Evolutionary conservation across 2,113 vertebrate genomes (phyloP).

Genomic region (Macaca nemestrina): DNA sequence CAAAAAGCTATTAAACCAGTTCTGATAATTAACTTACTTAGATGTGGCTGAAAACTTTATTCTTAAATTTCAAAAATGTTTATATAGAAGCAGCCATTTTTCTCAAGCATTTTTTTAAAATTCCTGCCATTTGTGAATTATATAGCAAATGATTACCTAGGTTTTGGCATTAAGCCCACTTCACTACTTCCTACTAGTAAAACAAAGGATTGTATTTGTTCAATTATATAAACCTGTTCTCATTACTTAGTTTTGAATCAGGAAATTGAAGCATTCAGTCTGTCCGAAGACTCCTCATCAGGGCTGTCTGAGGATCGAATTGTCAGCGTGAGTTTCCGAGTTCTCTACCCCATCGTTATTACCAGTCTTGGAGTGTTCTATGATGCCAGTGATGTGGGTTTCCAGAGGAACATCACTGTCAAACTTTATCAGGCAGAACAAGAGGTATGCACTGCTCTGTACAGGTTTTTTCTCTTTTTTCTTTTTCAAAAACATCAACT

Average conservation of each 20-base stretch:
- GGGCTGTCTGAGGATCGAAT: slow-evolving; percentile 87
- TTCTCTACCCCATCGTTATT: slow-evolving; percentile 96
- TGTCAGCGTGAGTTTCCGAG: slow-evolving; percentile 94
- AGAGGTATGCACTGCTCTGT: slow-evolving; percentile 86
- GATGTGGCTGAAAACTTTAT: neutral
- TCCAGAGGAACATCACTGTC: slow-evolving; percentile 94
- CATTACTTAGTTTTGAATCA: slow-evolving; percentile 85
- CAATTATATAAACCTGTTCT: slow-evolving; percentile 33
- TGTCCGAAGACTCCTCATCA: slow-evolving; percentile 85
- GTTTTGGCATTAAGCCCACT: neutral
- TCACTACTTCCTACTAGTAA: neutral
- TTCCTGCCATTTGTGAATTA: neutral
- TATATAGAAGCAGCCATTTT: neutral
- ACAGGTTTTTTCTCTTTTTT: neutral
- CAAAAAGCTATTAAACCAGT: neutral
- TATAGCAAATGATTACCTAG: neutral
- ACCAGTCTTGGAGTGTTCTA: slow-evolving; percentile 95
- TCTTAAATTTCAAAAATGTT: slow-evolving; percentile 28
- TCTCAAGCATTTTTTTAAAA: neutral
- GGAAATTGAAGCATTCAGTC: slow-evolving; percentile 91
- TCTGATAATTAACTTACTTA: neutral
- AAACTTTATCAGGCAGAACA: slow-evolving; percentile 95
- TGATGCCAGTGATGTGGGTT: slow-evolving; percentile 82
- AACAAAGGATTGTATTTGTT: neutral
- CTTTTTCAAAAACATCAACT: neutral